phyloP scores from a whole-genome alignment of 2,797 vertebrate species.

The Pseudopleuronectes americanus region DNA sequence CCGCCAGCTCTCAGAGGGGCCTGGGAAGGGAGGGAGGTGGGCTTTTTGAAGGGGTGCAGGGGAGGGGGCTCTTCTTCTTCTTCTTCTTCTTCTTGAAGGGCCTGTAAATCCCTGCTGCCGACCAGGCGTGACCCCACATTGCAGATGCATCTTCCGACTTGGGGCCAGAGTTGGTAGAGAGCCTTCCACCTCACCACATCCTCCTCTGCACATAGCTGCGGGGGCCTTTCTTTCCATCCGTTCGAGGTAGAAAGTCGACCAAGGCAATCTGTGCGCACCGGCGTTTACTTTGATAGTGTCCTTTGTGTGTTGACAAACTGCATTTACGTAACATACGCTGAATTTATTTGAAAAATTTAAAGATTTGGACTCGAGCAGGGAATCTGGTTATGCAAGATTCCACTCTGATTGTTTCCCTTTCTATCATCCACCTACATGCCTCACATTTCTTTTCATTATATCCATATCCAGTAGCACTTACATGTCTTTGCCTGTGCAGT shows the following conservation, averaged over 20 bases:
- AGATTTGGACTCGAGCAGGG: neutral
- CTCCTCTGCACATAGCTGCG: conserved; percentile 3
- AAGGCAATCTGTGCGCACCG: neutral
- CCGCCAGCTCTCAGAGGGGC: conserved; percentile 52
- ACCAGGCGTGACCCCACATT: conserved; percentile 54
- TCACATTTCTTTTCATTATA: neutral
- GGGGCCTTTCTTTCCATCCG: conserved; percentile 19
- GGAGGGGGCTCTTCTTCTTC: too few species aligned
- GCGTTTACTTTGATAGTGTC: conserved; percentile 2
- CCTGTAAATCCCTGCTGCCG: conserved; percentile 54
- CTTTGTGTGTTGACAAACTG: neutral
- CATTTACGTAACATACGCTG: neutral
- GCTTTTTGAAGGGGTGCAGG: neutral
- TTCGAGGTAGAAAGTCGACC: neutral
- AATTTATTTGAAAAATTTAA: neutral
- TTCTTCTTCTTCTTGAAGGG: conserved; percentile 37
- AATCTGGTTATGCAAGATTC: neutral
- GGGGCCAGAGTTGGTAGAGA: conserved; percentile 17
- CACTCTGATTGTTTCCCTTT: neutral
- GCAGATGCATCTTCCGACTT: conserved; percentile 40
- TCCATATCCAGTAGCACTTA: conserved; percentile 9
- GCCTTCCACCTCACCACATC: conserved; percentile 7
- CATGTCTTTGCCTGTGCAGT: conserved; percentile 6
- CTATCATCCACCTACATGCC: neutral
- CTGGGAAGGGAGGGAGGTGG: conserved; percentile 14